Evolutionary conservation across 2,113 vertebrate species (phyloP), one percentile per base, ranked within the genome.

Genomic region (Gymnogyps californianus): DNA sequence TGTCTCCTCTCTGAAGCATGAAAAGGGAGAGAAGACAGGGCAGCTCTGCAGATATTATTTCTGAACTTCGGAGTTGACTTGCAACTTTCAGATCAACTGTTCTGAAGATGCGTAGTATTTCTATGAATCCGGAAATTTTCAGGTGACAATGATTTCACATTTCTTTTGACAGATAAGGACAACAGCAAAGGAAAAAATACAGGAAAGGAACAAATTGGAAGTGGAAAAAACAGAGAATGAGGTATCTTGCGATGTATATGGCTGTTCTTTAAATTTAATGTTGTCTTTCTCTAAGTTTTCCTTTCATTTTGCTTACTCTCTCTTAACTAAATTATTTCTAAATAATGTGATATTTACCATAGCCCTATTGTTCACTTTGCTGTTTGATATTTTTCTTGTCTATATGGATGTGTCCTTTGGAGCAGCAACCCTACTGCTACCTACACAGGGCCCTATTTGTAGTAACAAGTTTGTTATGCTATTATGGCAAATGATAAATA

Each of bases 151-250:
- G 24, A 88, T 86, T 81, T 87, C 80, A 58, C 40, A 26, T 66
- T 75, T 38, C 66, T 49, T 55, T 58, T 69, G 72, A 38, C 96
- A 98, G 98, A 89, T 98, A 90, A 75, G 93, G 72, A 95, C 85
- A 72, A 78, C 82, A 82, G 79, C 96, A 64, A 95, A 86, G 89
- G 97, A 97, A 85, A 78, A 79, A 58, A 83, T 85, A 71, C 94
- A 96, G 87, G 97, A 97, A 88, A 98, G 91, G 62, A 97, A 89
- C 66, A 90, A 32, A 81, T 71, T 98, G 90, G 97, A 98, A 97
- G 89, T 80, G 28, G 97, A 98, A 76, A 94, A 98, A 70, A 86
- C 94, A 49, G 95, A 97, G 72, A 97, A 92, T 64, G 98, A 98
- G 98, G 98, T 98, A 97, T 78, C 79, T 52, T 16, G 13, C 25